Evolutionary conservation across 2,797 vertebrate genomes (phyloP).

Genomic region (Hippocampus kuda): DNA sequence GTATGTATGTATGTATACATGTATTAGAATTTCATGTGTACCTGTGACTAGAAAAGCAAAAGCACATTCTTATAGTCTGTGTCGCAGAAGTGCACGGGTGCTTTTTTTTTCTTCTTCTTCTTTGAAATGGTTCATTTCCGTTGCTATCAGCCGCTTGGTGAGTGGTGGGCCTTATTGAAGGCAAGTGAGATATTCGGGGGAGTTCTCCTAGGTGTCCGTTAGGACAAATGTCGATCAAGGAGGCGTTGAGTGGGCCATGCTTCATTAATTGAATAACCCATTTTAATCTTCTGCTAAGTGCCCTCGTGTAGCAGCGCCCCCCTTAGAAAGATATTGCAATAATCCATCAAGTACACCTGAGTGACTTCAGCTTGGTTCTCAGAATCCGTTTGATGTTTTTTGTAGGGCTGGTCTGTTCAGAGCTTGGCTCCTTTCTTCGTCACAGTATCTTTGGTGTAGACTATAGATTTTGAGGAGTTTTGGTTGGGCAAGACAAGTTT

Average conservation of each 20-base stretch:
- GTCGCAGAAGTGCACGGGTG: too few relatives aligned
- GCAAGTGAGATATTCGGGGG: neutral
- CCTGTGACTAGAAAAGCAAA: too few relatives aligned
- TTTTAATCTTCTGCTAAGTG: constrained; percentile 11
- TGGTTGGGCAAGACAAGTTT: neutral
- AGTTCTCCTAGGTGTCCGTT: constrained; percentile 8
- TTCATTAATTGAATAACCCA: constrained; percentile 21
- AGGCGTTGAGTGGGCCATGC: neutral
- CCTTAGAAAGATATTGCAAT: constrained; percentile 21
- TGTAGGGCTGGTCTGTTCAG: neutral
- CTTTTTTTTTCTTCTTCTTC: neutral
- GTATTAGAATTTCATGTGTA: too few relatives aligned
- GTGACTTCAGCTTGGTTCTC: constrained; percentile 3
- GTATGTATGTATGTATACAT: too few relatives aligned
- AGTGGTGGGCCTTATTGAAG: neutral
- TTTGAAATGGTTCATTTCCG: neutral
- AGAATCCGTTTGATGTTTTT: neutral
- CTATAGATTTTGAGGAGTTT: neutral
- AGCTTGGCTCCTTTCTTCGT: neutral
- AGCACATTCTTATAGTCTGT: too few relatives aligned
- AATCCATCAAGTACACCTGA: constrained; percentile 2
- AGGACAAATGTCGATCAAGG: neutral
- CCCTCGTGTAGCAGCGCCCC: neutral
- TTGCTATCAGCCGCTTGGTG: neutral
- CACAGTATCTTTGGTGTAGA: neutral